Base-by-base conservation (phyloP, 2,888 invertebrate species). In the Hyalella azteca region DNA sequence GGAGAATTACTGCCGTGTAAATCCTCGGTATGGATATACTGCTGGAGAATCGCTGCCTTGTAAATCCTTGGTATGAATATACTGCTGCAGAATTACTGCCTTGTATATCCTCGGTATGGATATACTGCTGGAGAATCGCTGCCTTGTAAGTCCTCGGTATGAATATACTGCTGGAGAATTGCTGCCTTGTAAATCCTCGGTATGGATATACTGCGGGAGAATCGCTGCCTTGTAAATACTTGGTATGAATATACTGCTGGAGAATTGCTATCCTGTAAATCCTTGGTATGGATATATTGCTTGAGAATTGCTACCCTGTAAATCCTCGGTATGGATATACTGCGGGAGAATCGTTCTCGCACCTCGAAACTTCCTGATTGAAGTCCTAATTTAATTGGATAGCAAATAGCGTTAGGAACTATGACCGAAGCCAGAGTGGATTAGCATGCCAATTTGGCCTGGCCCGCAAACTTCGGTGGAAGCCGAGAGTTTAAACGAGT, bases 381-480 rank as follows among this genome's bases (percentile, higher is more conserved):
- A 29, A 39, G 66, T 66, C 32, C 36, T 36, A 66, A 66, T 66
- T 66, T 66, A 29, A 66, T 66, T 66, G 36, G 66, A 39, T 66
- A 36, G 66, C 36, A 66, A 66, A 66, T 66, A 36, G 66, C 19
- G 66, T 66, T 66, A 19, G 36, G 66, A 66, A 66, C 66, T 66
- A 66, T 66, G 66, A 32, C 66, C 36, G 19, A 29, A 39, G 19
- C 66, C 36, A 66, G 36, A 66, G 66, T 66, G 66, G 19, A 36
- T 66, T 66, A 39, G 66, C 36, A 36, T 36, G 36, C 66, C 66
- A 66, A 66, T 66, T 66, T 66, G 29, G 36, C 66, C n/a, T 29
- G 36, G 29, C 66, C 36, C 36, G 36, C 32, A 39, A 66, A 66
- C 36, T 66, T 66, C 66, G 36, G 36, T 66, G 66, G 66, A 66